These are phyloP conservation scores for Balanococcus diminutus DNA, from an alignment of 2,888 invertebrate species.

Conservation along the genomic window DNA sequence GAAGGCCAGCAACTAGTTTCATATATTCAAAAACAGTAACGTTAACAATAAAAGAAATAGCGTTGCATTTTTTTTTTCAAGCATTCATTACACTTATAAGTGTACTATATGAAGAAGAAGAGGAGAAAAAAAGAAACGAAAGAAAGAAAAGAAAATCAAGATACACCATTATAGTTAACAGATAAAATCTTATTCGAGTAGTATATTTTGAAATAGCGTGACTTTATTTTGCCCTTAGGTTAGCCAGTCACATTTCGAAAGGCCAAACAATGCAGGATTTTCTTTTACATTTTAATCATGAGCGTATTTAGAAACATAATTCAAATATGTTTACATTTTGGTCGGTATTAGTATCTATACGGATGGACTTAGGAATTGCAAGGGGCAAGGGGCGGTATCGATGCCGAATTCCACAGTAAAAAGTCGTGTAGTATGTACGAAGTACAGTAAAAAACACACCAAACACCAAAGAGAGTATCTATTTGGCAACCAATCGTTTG, in stretches of 20 bases:
- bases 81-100: constrained; percentile 5
- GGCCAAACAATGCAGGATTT: constrained; percentile 21
- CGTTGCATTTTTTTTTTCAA: neutral
- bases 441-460: neutral
- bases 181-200: constrained; percentile 37
- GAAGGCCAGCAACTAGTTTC: constrained; percentile 29
- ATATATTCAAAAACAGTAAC: constrained; percentile 9
- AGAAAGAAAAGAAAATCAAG: constrained; percentile 43
- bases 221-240: constrained; percentile 32
- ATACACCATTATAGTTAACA: constrained; percentile 4
- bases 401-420: neutral
- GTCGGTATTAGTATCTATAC: neutral
- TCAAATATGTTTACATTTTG: constrained; percentile 21
- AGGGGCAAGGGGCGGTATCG: neutral
- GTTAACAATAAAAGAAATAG: constrained; percentile 11
- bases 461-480: neutral
- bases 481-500: neutral
- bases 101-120: neutral
- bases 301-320: neutral
- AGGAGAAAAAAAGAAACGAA: neutral
- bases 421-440: too few relatives aligned
- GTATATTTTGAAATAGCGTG: constrained; percentile 32
- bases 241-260: constrained; percentile 20
- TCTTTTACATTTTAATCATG: constrained; percentile 29
- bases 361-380: too few relatives aligned